These are phyloP conservation scores for Megaptera novaeangliae DNA, from an alignment of 2,113 vertebrate species.

Conservation along the genomic window DNA sequence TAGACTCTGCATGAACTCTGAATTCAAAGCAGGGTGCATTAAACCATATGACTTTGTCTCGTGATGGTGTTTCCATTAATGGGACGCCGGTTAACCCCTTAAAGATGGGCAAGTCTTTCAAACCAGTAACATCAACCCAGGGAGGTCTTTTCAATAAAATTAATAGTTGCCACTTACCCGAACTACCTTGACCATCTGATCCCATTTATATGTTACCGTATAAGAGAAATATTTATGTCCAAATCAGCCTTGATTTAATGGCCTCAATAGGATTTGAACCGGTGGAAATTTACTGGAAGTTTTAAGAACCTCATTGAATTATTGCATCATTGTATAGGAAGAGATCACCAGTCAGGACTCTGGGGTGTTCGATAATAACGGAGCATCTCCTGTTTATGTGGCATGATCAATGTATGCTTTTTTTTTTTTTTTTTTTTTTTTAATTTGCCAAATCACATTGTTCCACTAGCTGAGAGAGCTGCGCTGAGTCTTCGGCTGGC, in stretches of 20 bases:
- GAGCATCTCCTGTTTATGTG: conserved; percentile 34
- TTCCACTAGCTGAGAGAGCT: conserved; percentile 10
- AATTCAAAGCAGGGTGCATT: conserved; percentile 79
- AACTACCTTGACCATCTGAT: conserved; percentile 50
- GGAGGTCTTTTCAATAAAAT: conserved; percentile 61
- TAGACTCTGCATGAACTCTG: conserved; percentile 82
- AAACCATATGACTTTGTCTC: conserved; percentile 74
- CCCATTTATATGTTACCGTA: conserved; percentile 55
- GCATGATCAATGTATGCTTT: conserved; percentile 21
- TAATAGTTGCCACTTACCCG: conserved; percentile 62
- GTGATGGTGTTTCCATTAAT: conserved; percentile 71
- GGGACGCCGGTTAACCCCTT: conserved; percentile 79
- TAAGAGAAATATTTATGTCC: conserved; percentile 61
- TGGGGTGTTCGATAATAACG: conserved; percentile 1
- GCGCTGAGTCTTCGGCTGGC: conserved; percentile 16
- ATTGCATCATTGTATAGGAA: conserved; percentile 45
- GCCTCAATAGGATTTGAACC: conserved; percentile 55
- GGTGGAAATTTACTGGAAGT: conserved; percentile 72
- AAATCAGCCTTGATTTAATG: conserved; percentile 62
- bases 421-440: background rate
- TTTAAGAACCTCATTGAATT: conserved; percentile 50
- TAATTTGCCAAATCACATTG: conserved; percentile 50
- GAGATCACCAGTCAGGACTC: conserved; percentile 42
- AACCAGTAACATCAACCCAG: conserved; percentile 52
- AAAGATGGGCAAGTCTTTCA: conserved; percentile 59